Evolutionary conservation across 2,797 vertebrate species (phyloP).

Genomic region (Peromyscus attwateri): DNA sequence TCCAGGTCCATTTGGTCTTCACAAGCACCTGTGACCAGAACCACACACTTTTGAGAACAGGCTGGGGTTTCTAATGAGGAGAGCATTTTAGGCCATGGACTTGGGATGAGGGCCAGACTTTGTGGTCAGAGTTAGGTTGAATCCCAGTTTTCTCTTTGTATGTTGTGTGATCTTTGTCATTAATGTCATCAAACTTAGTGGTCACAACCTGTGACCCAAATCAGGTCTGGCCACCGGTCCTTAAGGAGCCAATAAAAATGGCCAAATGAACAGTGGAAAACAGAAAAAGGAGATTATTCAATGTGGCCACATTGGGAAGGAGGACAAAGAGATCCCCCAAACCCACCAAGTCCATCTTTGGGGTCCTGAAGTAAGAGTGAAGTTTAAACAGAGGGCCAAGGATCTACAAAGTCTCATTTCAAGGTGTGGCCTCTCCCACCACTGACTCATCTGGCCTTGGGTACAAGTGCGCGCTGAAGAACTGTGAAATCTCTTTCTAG

Average conservation of each 20-base stretch:
- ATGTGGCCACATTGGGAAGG: not conserved
- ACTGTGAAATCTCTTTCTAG: not conserved
- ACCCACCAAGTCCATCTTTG: not conserved
- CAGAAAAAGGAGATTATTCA: not conserved
- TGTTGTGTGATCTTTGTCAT: not conserved
- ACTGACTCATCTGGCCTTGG: not conserved
- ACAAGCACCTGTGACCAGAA: not conserved
- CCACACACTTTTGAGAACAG: not conserved
- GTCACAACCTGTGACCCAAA: not conserved
- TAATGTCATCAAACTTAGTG: not conserved
- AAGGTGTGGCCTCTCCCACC: not conserved
- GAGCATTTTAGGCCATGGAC: not conserved
- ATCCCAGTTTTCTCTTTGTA: not conserved
- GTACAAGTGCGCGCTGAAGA: not conserved
- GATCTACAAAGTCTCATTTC: not conserved
- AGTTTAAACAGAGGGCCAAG: not conserved
- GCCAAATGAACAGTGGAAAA: not conserved
- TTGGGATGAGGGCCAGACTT: not conserved
- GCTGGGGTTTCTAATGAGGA: not conserved
- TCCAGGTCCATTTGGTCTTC: slow-evolving; percentile 56
- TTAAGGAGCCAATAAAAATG: not conserved
- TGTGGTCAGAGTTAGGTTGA: not conserved
- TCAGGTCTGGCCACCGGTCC: not conserved
- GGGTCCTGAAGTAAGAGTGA: not conserved
- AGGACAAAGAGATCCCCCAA: not conserved